Evolutionary conservation across 2,113 vertebrate species (phyloP).

Genomic region (Gnathonemus longibarbis): DNA sequence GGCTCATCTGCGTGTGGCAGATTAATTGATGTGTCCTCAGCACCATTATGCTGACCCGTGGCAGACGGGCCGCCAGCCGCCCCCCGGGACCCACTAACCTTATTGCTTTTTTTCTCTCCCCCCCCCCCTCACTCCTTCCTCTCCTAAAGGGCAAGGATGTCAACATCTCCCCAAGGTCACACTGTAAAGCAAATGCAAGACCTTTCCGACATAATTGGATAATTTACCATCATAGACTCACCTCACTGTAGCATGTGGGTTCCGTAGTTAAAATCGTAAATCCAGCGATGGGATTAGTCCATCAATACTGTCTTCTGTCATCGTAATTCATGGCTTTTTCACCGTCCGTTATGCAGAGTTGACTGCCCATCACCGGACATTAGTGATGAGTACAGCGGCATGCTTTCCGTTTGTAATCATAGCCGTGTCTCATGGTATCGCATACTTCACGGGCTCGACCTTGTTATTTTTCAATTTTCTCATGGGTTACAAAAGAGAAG

Average conservation of each 20-base stretch:
- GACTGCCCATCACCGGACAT: background rate
- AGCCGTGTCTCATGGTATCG: background rate
- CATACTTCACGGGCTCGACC: background rate
- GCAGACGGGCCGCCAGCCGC: conserved; percentile 28
- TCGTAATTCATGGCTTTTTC: conserved; percentile 39
- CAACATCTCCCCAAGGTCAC: conserved; percentile 57
- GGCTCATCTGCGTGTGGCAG: conserved; percentile 27
- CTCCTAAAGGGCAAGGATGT: conserved; percentile 51
- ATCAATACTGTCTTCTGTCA: conserved; percentile 34
- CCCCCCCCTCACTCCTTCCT: conserved; percentile 39
- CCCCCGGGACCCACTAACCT: conserved; percentile 52
- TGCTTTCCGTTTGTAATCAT: background rate
- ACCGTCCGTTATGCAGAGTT: conserved; percentile 19
- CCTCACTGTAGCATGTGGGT: conserved; percentile 40
- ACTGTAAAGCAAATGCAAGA: conserved; percentile 31
- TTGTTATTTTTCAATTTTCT: conserved; percentile 31
- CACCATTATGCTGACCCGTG: conserved; percentile 51
- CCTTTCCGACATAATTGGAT: conserved; percentile 47
- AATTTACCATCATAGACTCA: conserved; percentile 55
- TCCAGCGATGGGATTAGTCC: conserved; percentile 37
- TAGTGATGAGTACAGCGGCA: background rate
- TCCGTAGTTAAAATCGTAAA: conserved; percentile 47
- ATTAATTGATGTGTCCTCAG: conserved; percentile 52
- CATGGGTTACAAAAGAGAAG: conserved; percentile 12
- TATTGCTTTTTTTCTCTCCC: conserved; percentile 46